Percentiles rank a stretch among this genome's conserved stretches.
Evolutionary conservation across 2,113 vertebrate genomes (phyloP).

Genomic region (Hiodon alosoides): DNA sequence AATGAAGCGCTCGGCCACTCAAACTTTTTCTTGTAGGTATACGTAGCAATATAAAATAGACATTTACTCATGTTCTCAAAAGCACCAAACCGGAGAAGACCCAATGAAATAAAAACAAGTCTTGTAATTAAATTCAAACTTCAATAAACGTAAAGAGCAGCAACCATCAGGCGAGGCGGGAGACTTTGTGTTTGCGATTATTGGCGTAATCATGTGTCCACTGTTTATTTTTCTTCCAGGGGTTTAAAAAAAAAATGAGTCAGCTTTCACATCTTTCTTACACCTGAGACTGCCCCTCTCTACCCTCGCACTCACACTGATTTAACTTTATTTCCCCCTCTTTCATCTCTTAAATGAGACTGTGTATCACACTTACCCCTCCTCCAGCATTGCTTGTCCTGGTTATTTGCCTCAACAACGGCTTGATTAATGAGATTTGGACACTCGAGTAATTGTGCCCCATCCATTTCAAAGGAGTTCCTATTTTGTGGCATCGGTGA

Average conservation of each 20-base stretch:
- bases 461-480: constrained; percentile 84
- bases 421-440: constrained; percentile 87
- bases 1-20: too few species aligned
- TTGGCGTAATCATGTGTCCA: constrained; percentile 56
- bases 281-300: constrained; percentile 53
- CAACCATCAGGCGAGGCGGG: too few species aligned
- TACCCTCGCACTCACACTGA: constrained; percentile 66
- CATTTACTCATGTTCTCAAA: too few species aligned
- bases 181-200: constrained; percentile 16
- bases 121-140: not conserved
- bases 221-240: constrained; percentile 31
- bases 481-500: constrained; percentile 77
- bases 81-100: not conserved
- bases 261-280: constrained; percentile 33
- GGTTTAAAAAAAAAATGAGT: not conserved
- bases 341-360: constrained; percentile 72
- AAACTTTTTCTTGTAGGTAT: too few species aligned
- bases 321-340: constrained; percentile 71
- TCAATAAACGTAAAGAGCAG: not conserved
- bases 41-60: too few species aligned
- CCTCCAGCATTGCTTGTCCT: constrained; percentile 67
- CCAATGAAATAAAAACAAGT: not conserved
- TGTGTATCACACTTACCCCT: constrained; percentile 64
- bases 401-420: constrained; percentile 86
- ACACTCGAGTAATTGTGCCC: constrained; percentile 73